A percentile compares a stretch with the other conserved stretches of the same genome.
Conservation (phyloP, 37 sponge, comb jelly and placozoan genomes). For the Cladorhizidae sp. region DNA sequence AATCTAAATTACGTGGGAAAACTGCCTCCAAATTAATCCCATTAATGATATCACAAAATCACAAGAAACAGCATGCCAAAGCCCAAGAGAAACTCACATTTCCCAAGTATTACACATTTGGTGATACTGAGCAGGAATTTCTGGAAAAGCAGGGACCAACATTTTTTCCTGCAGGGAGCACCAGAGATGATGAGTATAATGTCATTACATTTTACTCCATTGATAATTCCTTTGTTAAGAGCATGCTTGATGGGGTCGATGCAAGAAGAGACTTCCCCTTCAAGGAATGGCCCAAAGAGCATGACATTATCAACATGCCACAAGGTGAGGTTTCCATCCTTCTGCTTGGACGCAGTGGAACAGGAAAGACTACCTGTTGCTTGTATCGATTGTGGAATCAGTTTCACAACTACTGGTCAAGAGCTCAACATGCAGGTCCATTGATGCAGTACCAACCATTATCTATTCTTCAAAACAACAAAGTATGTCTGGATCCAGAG, state of each 20-base stretch:
- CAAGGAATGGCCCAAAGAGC: conserved; percentile 72
- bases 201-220: conserved; percentile 65
- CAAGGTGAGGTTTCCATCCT: conserved; percentile 37
- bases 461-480: neutral
- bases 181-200: conserved; percentile 53
- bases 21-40: neutral
- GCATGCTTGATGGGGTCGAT: conserved; percentile 31
- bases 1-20: conserved; percentile 26
- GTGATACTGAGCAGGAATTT: neutral
- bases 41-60: neutral
- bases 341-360: conserved; percentile 84
- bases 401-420: conserved; percentile 63
- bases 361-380: conserved; percentile 89
- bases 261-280: conserved; percentile 59
- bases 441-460: conserved; percentile 12
- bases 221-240: conserved; percentile 35
- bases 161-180: conserved; percentile 41
- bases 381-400: conserved; percentile 75
- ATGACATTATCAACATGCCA: conserved; percentile 68
- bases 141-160: neutral
- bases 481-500: neutral
- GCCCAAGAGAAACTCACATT: neutral
- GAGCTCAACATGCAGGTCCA: conserved; percentile 12
- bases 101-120: conserved; percentile 7
- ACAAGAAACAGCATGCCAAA: neutral